Conservation (phyloP, 23 tunicate genomes). For the Ascidia mentula region DNA sequence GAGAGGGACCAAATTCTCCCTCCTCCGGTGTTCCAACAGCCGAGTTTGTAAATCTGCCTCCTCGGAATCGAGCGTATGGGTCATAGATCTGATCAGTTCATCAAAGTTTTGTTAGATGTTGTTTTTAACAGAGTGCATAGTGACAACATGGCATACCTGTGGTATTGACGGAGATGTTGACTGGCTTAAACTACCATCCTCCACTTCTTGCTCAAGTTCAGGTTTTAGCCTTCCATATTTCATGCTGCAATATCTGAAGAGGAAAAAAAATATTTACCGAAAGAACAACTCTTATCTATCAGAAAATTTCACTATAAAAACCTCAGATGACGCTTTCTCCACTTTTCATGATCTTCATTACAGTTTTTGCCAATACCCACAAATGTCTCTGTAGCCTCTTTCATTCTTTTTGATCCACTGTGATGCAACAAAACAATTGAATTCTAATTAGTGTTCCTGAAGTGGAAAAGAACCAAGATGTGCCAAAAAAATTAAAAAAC, state of each 20-base stretch:
- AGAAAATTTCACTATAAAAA: not conserved
- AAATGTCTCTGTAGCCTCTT: slow-evolving; percentile 83
- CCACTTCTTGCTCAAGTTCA: slow-evolving; percentile 69
- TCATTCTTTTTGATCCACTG: slow-evolving; percentile 86
- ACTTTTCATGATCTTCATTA: slow-evolving; percentile 74
- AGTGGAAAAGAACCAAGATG: not conserved
- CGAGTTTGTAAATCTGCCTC: slow-evolving; percentile 29
- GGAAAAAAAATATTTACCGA: not conserved
- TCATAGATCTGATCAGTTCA: slow-evolving; percentile 46
- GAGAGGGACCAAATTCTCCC: slow-evolving; percentile 21
- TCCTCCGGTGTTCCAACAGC: slow-evolving; percentile 70
- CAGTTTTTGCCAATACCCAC: slow-evolving; percentile 92
- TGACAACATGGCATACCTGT: slow-evolving; percentile 21
- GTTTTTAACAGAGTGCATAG: slow-evolving; percentile 18
- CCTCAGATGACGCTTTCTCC: slow-evolving; percentile 83
- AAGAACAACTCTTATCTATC: too few relatives aligned
- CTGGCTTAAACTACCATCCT: slow-evolving; percentile 47
- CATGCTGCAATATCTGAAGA: slow-evolving; percentile 63
- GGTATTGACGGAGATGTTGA: slow-evolving; percentile 72
- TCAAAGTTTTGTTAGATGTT: slow-evolving; percentile 1
- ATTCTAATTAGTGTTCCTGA: not conserved
- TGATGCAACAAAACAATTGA: not conserved
- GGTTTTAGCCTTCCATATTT: slow-evolving; percentile 74
- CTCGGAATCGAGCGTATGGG: slow-evolving; percentile 60
- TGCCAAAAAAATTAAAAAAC: not conserved